Percentiles rank a stretch among this genome's conserved stretches.
Conservation (phyloP, 2,797 vertebrate genomes). For the Peromyscus nudipes region DNA sequence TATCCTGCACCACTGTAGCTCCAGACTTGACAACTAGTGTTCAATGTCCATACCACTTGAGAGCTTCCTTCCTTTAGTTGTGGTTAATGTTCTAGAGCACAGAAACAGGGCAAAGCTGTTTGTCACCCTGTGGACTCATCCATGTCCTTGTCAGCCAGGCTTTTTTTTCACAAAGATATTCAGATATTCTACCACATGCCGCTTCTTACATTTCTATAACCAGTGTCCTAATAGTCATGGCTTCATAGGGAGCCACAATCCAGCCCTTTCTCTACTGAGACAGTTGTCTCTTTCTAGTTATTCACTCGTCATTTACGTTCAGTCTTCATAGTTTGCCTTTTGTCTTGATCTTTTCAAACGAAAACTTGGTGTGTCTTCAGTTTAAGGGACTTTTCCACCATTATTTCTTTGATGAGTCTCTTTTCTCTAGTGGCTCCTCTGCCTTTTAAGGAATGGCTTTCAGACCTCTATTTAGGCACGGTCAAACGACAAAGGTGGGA, state of each 20-base stretch:
- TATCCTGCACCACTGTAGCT: neutral
- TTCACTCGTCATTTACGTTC: neutral
- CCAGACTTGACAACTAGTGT: neutral
- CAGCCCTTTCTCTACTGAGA: neutral
- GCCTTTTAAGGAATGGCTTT: neutral
- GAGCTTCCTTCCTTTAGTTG: neutral
- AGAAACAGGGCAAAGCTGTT: neutral
- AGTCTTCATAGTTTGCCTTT: neutral
- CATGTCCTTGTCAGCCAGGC: neutral
- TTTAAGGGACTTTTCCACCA: neutral
- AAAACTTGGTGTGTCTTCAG: neutral
- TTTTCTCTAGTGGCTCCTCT: slow-evolving; percentile 3
- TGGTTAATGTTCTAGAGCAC: neutral
- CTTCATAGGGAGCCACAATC: neutral
- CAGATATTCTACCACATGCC: neutral
- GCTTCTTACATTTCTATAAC: neutral
- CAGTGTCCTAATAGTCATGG: neutral
- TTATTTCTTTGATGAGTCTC: neutral
- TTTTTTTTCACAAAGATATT: neutral
- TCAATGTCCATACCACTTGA: neutral
- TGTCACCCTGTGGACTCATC: neutral
- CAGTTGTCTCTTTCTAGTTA: neutral
- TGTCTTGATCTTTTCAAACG: neutral
- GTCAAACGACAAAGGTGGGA: neutral
- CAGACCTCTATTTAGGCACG: neutral